phyloP scores from a whole-genome alignment of 2,113 vertebrate genomes.

The Eptatretus burgeri region DNA sequence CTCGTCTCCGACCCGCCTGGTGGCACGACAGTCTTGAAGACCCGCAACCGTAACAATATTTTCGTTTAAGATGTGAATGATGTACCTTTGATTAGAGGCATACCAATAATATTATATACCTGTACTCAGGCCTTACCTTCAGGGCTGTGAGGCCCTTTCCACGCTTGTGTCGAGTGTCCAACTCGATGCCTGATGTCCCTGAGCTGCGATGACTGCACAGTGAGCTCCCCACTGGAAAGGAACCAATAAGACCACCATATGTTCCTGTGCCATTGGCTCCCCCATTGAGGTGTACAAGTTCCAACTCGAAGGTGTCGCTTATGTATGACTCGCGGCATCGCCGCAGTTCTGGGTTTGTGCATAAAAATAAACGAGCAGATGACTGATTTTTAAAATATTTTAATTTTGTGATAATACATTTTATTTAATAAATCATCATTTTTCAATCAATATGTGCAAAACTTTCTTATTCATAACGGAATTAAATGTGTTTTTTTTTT shows the following conservation, averaged over 20 bases:
- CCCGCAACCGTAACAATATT: neutral
- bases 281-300: constrained; percentile 79
- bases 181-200: constrained; percentile 74
- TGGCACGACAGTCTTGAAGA: neutral
- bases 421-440: too few species aligned
- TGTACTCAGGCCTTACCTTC: neutral
- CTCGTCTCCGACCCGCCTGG: neutral
- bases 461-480: too few species aligned
- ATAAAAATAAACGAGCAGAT: too few species aligned
- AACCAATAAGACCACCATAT: constrained; percentile 31
- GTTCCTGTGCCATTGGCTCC: constrained; percentile 55
- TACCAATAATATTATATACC: neutral
- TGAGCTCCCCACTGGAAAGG: constrained; percentile 55
- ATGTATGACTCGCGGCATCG: constrained; percentile 95
- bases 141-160: neutral
- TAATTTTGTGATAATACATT: too few species aligned
- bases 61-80: neutral
- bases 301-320: constrained; percentile 70
- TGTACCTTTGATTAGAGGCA: neutral
- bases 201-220: constrained; percentile 70
- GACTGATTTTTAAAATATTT: too few species aligned
- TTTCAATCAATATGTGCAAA: too few species aligned
- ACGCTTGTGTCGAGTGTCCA: constrained; percentile 21
- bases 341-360: constrained; percentile 43
- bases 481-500: too few species aligned